Conservation (phyloP, 2,888 invertebrate species). For the Drosophila mayaguana region DNA sequence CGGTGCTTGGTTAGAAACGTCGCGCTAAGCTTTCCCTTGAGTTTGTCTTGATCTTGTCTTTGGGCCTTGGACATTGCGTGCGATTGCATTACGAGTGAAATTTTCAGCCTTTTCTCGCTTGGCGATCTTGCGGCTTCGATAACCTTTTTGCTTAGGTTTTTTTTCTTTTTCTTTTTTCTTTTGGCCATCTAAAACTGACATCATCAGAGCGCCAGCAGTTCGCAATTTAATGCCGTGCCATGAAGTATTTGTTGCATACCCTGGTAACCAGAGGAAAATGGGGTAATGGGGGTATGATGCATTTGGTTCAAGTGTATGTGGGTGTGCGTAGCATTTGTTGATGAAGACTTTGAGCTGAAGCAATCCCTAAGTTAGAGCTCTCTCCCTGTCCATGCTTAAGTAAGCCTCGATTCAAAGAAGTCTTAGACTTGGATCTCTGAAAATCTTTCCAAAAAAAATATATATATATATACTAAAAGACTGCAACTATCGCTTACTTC, state of each 20-base stretch:
- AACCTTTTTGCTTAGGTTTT: slow-evolving; percentile 75
- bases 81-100: slow-evolving; percentile 79
- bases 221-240: slow-evolving; percentile 66
- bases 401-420: background rate
- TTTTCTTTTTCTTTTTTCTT: background rate
- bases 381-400: background rate
- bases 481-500: no score
- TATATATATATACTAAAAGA: no score
- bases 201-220: slow-evolving; percentile 59
- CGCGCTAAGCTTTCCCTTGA: slow-evolving; percentile 51
- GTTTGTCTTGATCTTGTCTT: slow-evolving; percentile 49
- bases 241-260: slow-evolving; percentile 29
- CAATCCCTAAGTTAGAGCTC: background rate
- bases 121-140: slow-evolving; percentile 70
- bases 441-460: no score
- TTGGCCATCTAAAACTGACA: slow-evolving; percentile 61
- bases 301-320: background rate
- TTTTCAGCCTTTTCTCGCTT: slow-evolving; percentile 64
- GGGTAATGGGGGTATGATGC: background rate
- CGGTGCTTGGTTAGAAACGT: slow-evolving; percentile 48
- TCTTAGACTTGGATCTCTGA: background rate
- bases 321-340: background rate
- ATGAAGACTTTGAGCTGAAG: background rate
- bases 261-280: background rate
- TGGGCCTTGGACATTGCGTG: slow-evolving; percentile 72